Conservation (phyloP, 2,797 vertebrate species). For the Corythornis leucogaster region DNA sequence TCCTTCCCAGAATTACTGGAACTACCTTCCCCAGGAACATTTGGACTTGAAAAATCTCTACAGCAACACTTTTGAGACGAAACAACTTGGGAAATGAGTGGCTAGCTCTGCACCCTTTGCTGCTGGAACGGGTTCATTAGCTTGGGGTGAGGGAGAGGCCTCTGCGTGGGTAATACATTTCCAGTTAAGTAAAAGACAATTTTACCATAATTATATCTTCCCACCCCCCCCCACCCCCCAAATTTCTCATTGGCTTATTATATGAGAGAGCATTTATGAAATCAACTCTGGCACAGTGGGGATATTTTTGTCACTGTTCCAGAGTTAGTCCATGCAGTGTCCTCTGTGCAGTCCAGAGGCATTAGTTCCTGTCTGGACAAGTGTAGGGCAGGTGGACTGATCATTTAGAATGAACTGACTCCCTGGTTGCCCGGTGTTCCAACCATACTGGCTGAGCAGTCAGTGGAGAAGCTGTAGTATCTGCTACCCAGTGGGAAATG, state of each 20-base stretch:
- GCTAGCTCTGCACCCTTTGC: slow-evolving; percentile 52
- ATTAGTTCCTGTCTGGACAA: background rate
- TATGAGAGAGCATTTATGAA: background rate
- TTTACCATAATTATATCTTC: no score
- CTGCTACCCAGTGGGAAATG: background rate
- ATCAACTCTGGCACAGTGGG: background rate
- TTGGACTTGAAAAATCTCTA: slow-evolving; percentile 82
- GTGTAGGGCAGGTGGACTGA: background rate
- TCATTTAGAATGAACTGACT: background rate
- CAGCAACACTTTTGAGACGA: slow-evolving; percentile 75
- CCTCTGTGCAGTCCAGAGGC: background rate
- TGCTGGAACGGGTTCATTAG: slow-evolving; percentile 20
- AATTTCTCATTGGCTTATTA: background rate
- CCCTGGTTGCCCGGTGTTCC: background rate
- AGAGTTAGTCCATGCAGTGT: background rate
- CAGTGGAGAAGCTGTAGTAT: background rate
- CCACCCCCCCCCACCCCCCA: no score
- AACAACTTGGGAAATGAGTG: slow-evolving; percentile 72
- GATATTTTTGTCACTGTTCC: background rate
- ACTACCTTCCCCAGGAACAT: slow-evolving; percentile 83
- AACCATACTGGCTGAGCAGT: background rate
- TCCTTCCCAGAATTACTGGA: slow-evolving; percentile 84
- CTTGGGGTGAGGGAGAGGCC: background rate
- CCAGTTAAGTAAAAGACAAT: background rate
- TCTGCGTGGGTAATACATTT: background rate